Evolutionary conservation across 2,113 vertebrate species (phyloP), one percentile per base, ranked within the genome.

Genomic region (Bubalus kerabau): DNA sequence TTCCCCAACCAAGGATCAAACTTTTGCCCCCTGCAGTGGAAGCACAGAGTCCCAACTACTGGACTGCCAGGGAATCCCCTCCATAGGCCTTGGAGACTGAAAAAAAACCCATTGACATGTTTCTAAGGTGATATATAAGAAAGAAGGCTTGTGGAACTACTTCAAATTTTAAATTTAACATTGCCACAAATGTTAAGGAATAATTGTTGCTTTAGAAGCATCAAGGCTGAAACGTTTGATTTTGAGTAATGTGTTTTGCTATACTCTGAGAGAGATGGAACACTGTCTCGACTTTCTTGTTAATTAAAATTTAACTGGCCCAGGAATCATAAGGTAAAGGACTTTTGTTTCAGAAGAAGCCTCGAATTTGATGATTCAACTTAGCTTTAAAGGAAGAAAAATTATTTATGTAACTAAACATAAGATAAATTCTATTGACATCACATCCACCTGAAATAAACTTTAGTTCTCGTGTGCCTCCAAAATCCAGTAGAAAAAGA

Each of bases 251-350:
- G 1, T 82, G 59, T 67, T 85, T 60, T 93, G 40, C 7, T 78
- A 54, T 32, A 71, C 23, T 21, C 76, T n/a, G 30, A 89, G 43
- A 90, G 64, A 91, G 15, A 62, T 52, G n/a, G 59, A 90, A 80
- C 30, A 81, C 32, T 54, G 12, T 92, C 46, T 62, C 86, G 43
- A 88, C 48, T 95, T 96, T 56, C 52, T 86, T 94, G 46, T 19
- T 92, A 94, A 95, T 91, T 94, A 92, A 95, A 95, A 71, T 96
- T 90, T 87, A 93, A 91, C 62, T 94, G 52, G 21, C 82, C 46
- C 21, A 56, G 86, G 87, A 78, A 87, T 86, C 14, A 12, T 48
- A 86, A 87, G 36, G 62, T 83, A 90, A 78, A 91, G 43, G 9
- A 28, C 50, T 91, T 96, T 78, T 95, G 40, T 95, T 88, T 97